Percentiles rank a stretch among this genome's conserved stretches.
These are phyloP conservation scores for Druceiella hillmani DNA, from an alignment of 2,888 invertebrate species.

Conservation along the genomic window DNA sequence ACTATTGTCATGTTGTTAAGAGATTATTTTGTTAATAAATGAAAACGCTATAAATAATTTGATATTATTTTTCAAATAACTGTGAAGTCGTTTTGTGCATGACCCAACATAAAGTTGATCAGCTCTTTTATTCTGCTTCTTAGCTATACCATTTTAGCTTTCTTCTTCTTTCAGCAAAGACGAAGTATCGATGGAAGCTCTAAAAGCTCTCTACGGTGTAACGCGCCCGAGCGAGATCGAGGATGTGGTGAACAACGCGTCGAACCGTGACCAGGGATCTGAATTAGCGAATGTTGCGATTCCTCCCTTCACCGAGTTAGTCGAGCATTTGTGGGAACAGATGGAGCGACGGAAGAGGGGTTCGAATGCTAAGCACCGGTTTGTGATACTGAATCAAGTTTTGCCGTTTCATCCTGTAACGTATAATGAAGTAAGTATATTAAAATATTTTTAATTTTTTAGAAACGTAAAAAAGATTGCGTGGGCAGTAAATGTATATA, in stretches of 20 bases:
- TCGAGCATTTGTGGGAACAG: conserved; percentile 65
- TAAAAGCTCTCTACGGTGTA: conserved; percentile 69
- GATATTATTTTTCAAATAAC: conserved; percentile 1
- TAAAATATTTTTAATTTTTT: background rate
- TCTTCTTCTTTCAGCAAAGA: conserved; percentile 57
- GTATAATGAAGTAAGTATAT: conserved; percentile 62
- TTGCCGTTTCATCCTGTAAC: conserved; percentile 67
- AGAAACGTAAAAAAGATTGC: too few species aligned
- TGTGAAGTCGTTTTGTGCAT: too few species aligned
- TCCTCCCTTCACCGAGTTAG: conserved; percentile 70
- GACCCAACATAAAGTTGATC: too few species aligned
- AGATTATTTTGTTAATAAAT: too few species aligned
- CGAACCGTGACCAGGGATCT: conserved; percentile 29
- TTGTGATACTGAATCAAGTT: conserved; percentile 59
- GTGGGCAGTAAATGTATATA: too few species aligned
- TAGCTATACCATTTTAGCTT: too few species aligned
- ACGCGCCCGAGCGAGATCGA: conserved; percentile 49
- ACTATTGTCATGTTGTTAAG: too few species aligned
- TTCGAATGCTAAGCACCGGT: conserved; percentile 51
- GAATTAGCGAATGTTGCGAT: conserved; percentile 36
- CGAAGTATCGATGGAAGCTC: conserved; percentile 68
- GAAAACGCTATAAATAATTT: too few species aligned
- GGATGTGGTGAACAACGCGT: conserved; percentile 43
- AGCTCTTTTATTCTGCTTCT: too few species aligned
- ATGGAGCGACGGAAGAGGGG: conserved; percentile 56